Base-by-base conservation (phyloP, 1,140 invertebrate species). In the Ctenoplectra terminalis region DNA sequence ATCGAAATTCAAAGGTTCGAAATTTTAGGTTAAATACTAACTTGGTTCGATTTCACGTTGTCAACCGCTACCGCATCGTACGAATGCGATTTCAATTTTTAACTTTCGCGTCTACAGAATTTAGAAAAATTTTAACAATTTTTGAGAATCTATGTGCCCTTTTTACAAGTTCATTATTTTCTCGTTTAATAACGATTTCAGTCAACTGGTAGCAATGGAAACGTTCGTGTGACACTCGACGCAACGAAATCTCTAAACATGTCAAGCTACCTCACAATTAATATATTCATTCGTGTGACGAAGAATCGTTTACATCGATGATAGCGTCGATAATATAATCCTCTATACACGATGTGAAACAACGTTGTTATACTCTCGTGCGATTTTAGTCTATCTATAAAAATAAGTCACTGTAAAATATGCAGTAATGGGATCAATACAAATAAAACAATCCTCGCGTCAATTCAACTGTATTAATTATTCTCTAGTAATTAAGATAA, bases 341-440 rank as follows among this genome's bases (percentile, higher is more conserved):
- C 29, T 85, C 31, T 43, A 78, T 75, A 69, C 74, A 58, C 20
- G 23, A 70, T 46, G 26, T 43, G 46, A 72, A 73, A 63, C 56
- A 58, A 64, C 77, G 60, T 31, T 48, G 61, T 77, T 85, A 82
- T 77, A 73, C 58, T 82, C 74, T 77, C 50, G 20, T 60, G 60
- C 43, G 56, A 26, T 84, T 72, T 48, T n/a, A 52, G 58, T 48
- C 46, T 77, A 50, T n/a, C 50, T 84, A 71, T 81, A 86, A 70
- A 58, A 84, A 29, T 86, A 86, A 81, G 48, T 73, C 71, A 15
- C 72, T 85, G 84, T 85, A 86, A 86, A 81, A 79, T 82, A 79
- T 86, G 43, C 54, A 29, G 31, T 73, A 81, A 76, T 72, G 20
- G 5, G 60, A 43, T 52, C 40, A 52, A 72, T 50, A 72, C 46